Percentiles rank a stretch among this genome's conserved stretches.
phyloP scores from a whole-genome alignment of 2,888 invertebrate genomes.

The Asteroscopus sphinx region DNA sequence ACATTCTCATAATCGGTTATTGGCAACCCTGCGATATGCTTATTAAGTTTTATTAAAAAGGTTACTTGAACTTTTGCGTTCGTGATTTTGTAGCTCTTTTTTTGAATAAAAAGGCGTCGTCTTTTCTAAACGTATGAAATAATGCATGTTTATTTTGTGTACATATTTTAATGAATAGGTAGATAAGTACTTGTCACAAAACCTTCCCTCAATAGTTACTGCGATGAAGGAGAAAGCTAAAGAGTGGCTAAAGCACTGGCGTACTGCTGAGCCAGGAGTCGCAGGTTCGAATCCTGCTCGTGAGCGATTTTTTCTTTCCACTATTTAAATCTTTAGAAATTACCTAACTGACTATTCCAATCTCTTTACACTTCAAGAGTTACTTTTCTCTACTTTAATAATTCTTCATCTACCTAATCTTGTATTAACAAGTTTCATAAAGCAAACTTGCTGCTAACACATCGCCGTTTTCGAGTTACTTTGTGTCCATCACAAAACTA shows the following conservation, averaged over 20 bases:
- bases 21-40: conserved; percentile 45
- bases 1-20: conserved; percentile 52
- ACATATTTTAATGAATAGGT: no score
- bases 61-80: conserved; percentile 18
- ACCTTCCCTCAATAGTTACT: no score
- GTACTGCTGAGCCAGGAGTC: no score
- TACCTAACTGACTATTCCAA: no score
- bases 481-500: conserved; percentile 12
- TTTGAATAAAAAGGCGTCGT: conserved; percentile 12
- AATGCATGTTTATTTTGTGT: neutral
- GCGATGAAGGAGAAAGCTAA: no score
- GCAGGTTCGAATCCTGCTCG: no score
- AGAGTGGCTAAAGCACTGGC: no score
- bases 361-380: neutral
- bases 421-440: neutral
- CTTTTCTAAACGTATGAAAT: conserved; percentile 1
- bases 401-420: neutral
- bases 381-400: neutral
- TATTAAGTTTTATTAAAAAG: conserved; percentile 48
- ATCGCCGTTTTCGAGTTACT: neutral
- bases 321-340: no score
- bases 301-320: no score
- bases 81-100: conserved; percentile 31
- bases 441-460: neutral
- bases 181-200: no score